Evolutionary conservation across 2,888 invertebrate species (phyloP).

Genomic region (Parasteatoda lunata): DNA sequence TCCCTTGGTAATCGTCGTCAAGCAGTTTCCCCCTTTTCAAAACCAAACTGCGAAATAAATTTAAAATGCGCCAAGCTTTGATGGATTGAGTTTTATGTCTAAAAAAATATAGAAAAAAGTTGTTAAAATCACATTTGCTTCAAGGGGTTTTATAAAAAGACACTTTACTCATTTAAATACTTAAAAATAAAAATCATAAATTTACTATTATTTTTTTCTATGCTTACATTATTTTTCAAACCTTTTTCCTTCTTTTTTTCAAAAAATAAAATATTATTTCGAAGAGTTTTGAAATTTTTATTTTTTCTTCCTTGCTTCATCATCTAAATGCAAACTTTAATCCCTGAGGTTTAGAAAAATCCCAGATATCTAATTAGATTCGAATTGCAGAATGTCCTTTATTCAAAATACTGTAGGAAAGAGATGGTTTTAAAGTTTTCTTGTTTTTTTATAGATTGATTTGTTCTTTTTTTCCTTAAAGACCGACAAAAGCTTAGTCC

Average conservation of each 20-base stretch:
- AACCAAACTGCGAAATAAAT: slow-evolving; percentile 6
- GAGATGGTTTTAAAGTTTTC: too few species aligned
- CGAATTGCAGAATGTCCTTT: slow-evolving; percentile 53
- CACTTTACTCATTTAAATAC: slow-evolving; percentile 43
- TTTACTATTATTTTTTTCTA: slow-evolving; percentile 22
- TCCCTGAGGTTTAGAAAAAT: slow-evolving; percentile 62
- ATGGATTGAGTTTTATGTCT: neutral
- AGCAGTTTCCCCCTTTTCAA: neutral
- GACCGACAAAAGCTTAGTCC: too few species aligned
- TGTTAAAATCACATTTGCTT: slow-evolving; percentile 39
- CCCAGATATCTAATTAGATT: slow-evolving; percentile 62
- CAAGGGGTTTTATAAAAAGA: slow-evolving; percentile 55
- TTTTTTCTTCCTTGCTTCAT: slow-evolving; percentile 6
- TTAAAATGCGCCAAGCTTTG: neutral
- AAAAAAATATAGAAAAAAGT: slow-evolving; percentile 31
- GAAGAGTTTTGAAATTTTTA: slow-evolving; percentile 30
- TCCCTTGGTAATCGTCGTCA: slow-evolving; percentile 36
- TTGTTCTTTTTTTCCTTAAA: slow-evolving; percentile 7
- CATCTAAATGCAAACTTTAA: slow-evolving; percentile 15
- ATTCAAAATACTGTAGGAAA: slow-evolving; percentile 35
- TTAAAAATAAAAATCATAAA: slow-evolving; percentile 43
- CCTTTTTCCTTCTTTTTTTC: slow-evolving; percentile 24
- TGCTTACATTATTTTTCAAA: neutral
- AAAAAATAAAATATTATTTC: slow-evolving; percentile 36
- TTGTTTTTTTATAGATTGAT: slow-evolving; percentile 11